Conservation (phyloP, 2,797 vertebrate genomes). For the Muraenolepis orangiensis region DNA sequence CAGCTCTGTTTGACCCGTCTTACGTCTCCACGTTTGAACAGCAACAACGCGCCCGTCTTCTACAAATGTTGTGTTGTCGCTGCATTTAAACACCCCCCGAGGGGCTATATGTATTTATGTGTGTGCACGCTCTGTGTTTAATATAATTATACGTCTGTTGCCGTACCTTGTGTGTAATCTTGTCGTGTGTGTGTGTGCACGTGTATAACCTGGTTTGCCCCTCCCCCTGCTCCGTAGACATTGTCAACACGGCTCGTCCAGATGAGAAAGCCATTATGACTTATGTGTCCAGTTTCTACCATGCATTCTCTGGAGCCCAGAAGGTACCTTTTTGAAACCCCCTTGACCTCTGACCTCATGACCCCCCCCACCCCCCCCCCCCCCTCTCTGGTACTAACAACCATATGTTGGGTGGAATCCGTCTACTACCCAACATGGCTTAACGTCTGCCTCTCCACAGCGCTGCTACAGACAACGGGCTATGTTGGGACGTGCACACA, state of each 20-base stretch:
- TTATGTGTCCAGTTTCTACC: constrained; percentile 98
- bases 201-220: constrained; percentile 41
- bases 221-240: constrained; percentile 81
- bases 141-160: background rate
- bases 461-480: background rate
- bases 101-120: background rate
- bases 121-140: background rate
- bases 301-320: constrained; percentile 91
- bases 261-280: constrained; percentile 99
- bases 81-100: background rate
- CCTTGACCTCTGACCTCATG: constrained; percentile 24
- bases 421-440: constrained; percentile 68
- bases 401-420: constrained; percentile 36
- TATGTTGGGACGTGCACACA: background rate
- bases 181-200: constrained; percentile 23
- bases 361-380: background rate
- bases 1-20: background rate
- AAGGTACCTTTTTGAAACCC: constrained; percentile 66
- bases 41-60: background rate
- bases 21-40: too few relatives aligned
- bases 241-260: constrained; percentile 91
- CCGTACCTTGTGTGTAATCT: background rate
- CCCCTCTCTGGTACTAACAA: constrained; percentile 25
- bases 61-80: background rate
- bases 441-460: constrained; percentile 36